Conservation (phyloP, 2,888 invertebrate genomes). For the Meta bourneti region DNA sequence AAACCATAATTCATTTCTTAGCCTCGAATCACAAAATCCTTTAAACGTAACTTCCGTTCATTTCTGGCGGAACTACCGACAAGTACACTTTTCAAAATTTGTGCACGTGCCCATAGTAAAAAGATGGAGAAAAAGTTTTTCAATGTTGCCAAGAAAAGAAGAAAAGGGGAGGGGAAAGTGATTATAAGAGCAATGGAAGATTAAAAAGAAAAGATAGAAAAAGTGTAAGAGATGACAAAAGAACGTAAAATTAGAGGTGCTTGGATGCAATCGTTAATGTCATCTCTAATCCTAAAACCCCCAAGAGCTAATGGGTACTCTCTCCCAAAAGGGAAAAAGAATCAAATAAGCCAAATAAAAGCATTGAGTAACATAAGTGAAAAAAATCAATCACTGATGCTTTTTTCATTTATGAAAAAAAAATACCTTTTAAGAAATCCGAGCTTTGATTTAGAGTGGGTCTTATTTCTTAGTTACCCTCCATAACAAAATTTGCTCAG, state of each 20-base stretch:
- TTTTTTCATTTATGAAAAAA: slow-evolving; percentile 19
- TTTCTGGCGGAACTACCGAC: background rate
- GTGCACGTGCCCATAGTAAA: slow-evolving; percentile 20
- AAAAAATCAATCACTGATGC: slow-evolving; percentile 34
- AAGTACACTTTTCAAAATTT: slow-evolving; percentile 19
- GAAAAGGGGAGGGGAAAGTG: slow-evolving; percentile 37
- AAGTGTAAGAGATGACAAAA: slow-evolving; percentile 52
- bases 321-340: slow-evolving; percentile 19
- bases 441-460: slow-evolving; percentile 5
- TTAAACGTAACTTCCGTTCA: background rate
- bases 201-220: slow-evolving; percentile 57
- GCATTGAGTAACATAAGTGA: slow-evolving; percentile 25
- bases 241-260: slow-evolving; percentile 75
- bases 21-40: too few species aligned
- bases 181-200: slow-evolving; percentile 75
- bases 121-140: slow-evolving; percentile 12
- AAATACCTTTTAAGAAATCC: slow-evolving; percentile 24
- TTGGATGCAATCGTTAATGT: slow-evolving; percentile 71
- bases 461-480: slow-evolving; percentile 39
- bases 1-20: too few species aligned
- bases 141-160: slow-evolving; percentile 24
- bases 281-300: slow-evolving; percentile 74
- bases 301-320: slow-evolving; percentile 70
- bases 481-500: slow-evolving; percentile 4
- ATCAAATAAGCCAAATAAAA: slow-evolving; percentile 53